A percentile compares a stretch with the other conserved stretches of the same genome.
Evolutionary conservation across 2,888 invertebrate species (phyloP).

Genomic region (Eudiplozoon nipponicum): DNA sequence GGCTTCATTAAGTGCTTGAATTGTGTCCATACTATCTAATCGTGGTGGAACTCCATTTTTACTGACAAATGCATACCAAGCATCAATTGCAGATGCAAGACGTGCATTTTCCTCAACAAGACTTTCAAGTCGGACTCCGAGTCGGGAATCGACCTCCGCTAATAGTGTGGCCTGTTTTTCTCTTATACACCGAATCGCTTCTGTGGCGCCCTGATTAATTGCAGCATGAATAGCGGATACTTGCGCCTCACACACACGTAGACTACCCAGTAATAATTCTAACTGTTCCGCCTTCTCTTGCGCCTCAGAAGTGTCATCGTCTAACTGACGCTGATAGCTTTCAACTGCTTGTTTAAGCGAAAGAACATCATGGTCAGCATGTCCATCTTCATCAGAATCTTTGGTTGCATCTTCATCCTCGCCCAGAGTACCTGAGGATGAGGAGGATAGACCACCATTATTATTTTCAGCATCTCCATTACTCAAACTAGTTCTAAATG

Average conservation of each 20-base stretch:
- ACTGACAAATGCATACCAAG: neutral
- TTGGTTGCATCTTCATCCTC: no score
- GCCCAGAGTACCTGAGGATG: no score
- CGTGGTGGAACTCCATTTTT: neutral
- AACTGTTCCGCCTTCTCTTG: neutral
- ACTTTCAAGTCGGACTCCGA: neutral
- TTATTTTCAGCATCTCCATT: no score
- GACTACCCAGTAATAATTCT: neutral
- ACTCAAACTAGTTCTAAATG: no score
- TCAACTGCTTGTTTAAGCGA: slow-evolving; percentile 3
- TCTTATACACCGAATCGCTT: neutral
- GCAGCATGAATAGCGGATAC: neutral
- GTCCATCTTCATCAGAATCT: neutral
- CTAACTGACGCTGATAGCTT: neutral
- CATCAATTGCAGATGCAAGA: neutral
- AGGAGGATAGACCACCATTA: no score
- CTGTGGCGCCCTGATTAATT: neutral
- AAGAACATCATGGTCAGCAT: neutral
- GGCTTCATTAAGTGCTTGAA: slow-evolving; percentile 1
- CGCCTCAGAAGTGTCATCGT: neutral
- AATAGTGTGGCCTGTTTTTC: neutral
- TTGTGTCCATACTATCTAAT: neutral
- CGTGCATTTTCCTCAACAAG: neutral
- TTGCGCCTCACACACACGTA: neutral
- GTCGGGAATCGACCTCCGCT: neutral